Evolutionary conservation across 1,140 invertebrate genomes (phyloP).

Genomic region (Lasioglossum baleicum): DNA sequence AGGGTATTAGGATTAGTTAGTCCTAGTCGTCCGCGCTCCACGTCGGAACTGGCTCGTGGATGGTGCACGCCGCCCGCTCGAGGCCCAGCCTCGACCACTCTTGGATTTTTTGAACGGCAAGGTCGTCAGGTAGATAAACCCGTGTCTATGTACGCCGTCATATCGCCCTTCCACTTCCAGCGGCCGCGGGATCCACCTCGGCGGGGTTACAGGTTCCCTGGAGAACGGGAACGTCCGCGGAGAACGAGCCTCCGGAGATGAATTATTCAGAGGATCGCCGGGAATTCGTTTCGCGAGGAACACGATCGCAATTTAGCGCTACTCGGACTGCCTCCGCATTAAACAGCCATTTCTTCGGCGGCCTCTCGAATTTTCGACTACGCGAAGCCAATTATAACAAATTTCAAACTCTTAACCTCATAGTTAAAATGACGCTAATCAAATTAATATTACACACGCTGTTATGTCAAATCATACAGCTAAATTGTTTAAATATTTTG

Average conservation of each 20-base stretch:
- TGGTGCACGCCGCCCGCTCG: slow-evolving; percentile 49
- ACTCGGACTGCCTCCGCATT: no score
- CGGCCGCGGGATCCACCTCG: background rate
- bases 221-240: background rate
- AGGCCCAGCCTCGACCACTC: slow-evolving; percentile 48
- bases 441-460: no score
- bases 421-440: no score
- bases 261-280: slow-evolving; percentile 19
- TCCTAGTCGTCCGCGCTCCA: slow-evolving; percentile 66
- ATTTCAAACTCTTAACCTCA: no score
- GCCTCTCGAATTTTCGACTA: no score
- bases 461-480: no score
- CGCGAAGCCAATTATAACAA: no score
- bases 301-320: background rate
- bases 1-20: slow-evolving; percentile 67
- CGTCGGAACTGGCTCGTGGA: slow-evolving; percentile 66
- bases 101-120: slow-evolving; percentile 67
- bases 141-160: slow-evolving; percentile 58
- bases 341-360: no score
- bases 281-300: background rate
- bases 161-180: slow-evolving; percentile 39
- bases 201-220: slow-evolving; percentile 5
- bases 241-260: background rate
- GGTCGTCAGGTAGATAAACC: slow-evolving; percentile 72
- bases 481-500: no score